phyloP scores from a whole-genome alignment of 2,888 invertebrate genomes.

The Eristalis arbustorum region DNA sequence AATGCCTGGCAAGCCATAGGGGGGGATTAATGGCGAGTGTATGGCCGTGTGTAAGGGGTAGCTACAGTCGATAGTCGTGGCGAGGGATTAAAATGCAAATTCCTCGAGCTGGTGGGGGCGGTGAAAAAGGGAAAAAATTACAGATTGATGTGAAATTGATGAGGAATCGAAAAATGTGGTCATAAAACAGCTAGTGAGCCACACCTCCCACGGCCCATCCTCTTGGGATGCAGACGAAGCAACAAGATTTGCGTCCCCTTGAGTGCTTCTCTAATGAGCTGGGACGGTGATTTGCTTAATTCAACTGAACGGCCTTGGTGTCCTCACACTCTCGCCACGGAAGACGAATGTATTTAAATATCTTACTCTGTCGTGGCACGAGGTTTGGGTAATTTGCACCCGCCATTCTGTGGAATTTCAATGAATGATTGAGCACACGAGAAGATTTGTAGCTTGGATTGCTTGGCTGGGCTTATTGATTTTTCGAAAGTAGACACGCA shows the following conservation, averaged over 20 bases:
- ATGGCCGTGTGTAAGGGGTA: slow-evolving; percentile 28
- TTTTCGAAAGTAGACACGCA: not conserved
- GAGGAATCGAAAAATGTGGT: slow-evolving; percentile 27
- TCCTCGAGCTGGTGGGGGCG: slow-evolving; percentile 16
- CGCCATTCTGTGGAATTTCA: not conserved
- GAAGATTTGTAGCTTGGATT: not conserved
- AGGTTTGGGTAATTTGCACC: not conserved
- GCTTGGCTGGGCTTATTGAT: not conserved
- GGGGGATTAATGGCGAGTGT: slow-evolving; percentile 34
- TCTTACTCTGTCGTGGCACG: not conserved
- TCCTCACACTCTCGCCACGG: not conserved
- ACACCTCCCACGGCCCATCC: slow-evolving; percentile 7
- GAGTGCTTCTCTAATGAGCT: slow-evolving; percentile 56
- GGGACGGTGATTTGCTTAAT: slow-evolving; percentile 49
- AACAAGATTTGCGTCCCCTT: slow-evolving; percentile 27
- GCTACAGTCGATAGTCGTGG: slow-evolving; percentile 22
- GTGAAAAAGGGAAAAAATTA: slow-evolving; percentile 35
- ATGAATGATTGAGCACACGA: not conserved
- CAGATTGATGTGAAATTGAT: slow-evolving; percentile 57
- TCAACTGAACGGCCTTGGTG: not conserved
- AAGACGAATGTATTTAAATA: not conserved
- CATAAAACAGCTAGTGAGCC: slow-evolving; percentile 14
- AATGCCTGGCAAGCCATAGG: slow-evolving; percentile 52
- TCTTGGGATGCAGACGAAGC: slow-evolving; percentile 8
- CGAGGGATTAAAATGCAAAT: slow-evolving; percentile 68